A percentile compares a stretch with the other conserved stretches of the same genome.
These are phyloP conservation scores for Trichoplusia ni DNA, from an alignment of 1,140 invertebrate species.

Conservation along the genomic window DNA sequence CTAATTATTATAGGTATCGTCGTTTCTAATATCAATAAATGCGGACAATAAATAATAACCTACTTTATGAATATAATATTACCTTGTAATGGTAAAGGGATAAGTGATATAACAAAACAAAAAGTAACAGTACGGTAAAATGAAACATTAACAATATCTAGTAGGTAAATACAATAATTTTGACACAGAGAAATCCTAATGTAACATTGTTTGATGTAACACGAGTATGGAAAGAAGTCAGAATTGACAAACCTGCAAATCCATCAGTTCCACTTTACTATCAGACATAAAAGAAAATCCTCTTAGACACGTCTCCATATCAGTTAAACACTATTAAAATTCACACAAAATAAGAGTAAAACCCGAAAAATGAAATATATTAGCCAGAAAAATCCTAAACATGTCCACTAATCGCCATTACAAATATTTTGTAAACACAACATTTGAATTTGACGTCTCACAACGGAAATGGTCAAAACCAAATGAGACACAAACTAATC, in stretches of 20 bases:
- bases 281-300: conserved; percentile 67
- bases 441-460: conserved; percentile 24
- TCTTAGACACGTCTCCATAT: conserved; percentile 54
- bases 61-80: too few species aligned
- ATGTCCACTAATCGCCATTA: conserved; percentile 6
- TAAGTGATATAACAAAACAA: too few species aligned
- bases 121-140: too few species aligned
- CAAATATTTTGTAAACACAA: conserved; percentile 4
- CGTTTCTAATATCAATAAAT: too few species aligned
- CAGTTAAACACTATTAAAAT: neutral
- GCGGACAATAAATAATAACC: too few species aligned
- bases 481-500: neutral
- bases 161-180: too few species aligned
- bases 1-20: too few species aligned
- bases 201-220: too few species aligned
- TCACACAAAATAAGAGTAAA: conserved; percentile 18
- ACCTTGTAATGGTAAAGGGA: too few species aligned
- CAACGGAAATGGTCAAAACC: neutral
- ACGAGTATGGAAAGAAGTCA: too few species aligned
- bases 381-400: conserved; percentile 5
- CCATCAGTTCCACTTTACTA: conserved; percentile 46
- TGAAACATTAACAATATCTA: too few species aligned
- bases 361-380: conserved; percentile 5
- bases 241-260: conserved; percentile 59
- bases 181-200: too few species aligned